These are phyloP conservation scores for Rosalia funebris DNA, from an alignment of 2,888 invertebrate genomes.

Conservation along the genomic window DNA sequence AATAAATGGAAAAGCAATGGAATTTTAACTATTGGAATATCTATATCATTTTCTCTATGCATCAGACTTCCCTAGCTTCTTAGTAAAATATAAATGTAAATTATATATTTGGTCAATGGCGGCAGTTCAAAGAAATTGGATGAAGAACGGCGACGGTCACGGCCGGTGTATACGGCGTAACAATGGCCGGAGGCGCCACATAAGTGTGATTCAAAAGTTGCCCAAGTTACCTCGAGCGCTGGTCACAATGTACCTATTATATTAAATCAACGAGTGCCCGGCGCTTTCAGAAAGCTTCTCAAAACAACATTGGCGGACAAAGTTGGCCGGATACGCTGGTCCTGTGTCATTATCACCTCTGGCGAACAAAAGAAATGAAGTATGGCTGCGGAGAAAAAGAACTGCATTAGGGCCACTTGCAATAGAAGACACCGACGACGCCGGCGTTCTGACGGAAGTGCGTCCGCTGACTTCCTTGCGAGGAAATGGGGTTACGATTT, in stretches of 20 bases:
- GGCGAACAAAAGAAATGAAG: slow-evolving; percentile 62
- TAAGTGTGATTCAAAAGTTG: slow-evolving; percentile 59
- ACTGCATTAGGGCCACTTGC: slow-evolving; percentile 61
- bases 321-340: slow-evolving; percentile 62
- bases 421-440: slow-evolving; percentile 41
- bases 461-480: slow-evolving; percentile 44
- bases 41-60: too few species aligned
- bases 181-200: slow-evolving; percentile 57
- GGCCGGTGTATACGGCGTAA: slow-evolving; percentile 15
- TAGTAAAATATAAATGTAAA: slow-evolving; percentile 50
- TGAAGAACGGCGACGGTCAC: slow-evolving; percentile 5
- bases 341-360: slow-evolving; percentile 64
- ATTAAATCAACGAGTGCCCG: slow-evolving; percentile 59
- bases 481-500: slow-evolving; percentile 59
- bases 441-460: slow-evolving; percentile 46
- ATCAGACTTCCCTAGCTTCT: slow-evolving; percentile 43
- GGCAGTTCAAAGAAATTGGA: neutral
- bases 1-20: too few species aligned
- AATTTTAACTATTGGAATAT: too few species aligned
- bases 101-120: slow-evolving; percentile 48
- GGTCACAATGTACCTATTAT: slow-evolving; percentile 62
- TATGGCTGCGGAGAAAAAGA: slow-evolving; percentile 60
- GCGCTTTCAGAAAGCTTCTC: slow-evolving; percentile 51
- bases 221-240: slow-evolving; percentile 58
- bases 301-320: slow-evolving; percentile 58